These are phyloP conservation scores for Cygnus atratus DNA, from an alignment of 2,113 vertebrate species.

Conservation along the genomic window DNA sequence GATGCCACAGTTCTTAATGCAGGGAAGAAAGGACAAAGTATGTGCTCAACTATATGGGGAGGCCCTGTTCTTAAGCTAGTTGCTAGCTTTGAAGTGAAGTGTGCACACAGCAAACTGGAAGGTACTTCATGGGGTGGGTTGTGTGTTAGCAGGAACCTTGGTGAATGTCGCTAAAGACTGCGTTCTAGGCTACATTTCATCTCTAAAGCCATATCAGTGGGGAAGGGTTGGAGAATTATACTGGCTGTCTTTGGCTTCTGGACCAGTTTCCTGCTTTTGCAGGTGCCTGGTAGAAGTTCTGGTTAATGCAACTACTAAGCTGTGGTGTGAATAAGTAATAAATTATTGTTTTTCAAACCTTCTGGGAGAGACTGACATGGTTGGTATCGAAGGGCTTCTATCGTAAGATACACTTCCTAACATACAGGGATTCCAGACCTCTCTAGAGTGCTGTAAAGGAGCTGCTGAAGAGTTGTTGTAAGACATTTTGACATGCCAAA, in stretches of 20 bases:
- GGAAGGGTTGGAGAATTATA: not conserved
- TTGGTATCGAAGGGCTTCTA: not conserved
- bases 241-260: not conserved
- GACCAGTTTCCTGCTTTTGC: not conserved
- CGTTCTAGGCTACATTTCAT: not conserved
- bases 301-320: not conserved
- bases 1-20: not conserved
- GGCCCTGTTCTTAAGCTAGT: not conserved
- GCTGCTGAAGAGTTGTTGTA: not conserved
- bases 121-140: not conserved
- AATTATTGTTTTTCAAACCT: not conserved
- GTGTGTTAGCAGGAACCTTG: not conserved
- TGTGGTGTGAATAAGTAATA: not conserved
- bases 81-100: rapidly evolving
- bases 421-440: not conserved
- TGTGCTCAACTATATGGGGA: not conserved
- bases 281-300: not conserved
- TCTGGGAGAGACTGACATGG: not conserved
- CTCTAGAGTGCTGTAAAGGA: not conserved
- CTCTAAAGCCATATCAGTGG: not conserved
- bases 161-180: not conserved
- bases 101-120: not conserved
- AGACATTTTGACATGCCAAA: not conserved
- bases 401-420: not conserved
- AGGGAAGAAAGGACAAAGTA: not conserved